Conservation (phyloP, 1,140 invertebrate genomes). For the Chironomus tepperi region DNA sequence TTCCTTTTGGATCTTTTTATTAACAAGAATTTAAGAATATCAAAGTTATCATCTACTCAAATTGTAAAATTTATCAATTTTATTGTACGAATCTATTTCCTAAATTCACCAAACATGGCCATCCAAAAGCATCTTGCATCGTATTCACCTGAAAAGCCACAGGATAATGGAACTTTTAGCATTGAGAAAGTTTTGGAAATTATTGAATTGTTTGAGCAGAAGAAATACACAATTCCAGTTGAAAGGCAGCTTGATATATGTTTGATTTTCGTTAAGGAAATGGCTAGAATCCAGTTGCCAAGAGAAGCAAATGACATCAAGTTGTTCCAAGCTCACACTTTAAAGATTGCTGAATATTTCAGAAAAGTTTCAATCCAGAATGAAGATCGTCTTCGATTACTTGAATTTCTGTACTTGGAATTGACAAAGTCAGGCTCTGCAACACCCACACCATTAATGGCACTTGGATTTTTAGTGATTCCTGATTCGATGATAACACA, state of each 20-base stretch:
- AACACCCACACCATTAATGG: background rate
- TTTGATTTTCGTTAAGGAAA: background rate
- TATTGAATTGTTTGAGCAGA: background rate
- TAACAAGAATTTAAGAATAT: background rate
- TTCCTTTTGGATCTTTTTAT: background rate
- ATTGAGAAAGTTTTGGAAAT: background rate
- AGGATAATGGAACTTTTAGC: background rate
- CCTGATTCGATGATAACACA: background rate
- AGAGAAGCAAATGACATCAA: background rate
- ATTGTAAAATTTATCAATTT: background rate
- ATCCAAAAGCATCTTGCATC: background rate
- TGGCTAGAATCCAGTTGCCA: background rate
- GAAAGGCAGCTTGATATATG: background rate
- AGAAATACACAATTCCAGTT: background rate
- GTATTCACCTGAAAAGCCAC: background rate
- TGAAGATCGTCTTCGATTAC: background rate
- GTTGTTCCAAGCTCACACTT: background rate
- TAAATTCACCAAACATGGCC: background rate
- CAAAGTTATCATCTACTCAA: background rate
- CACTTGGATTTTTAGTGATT: background rate
- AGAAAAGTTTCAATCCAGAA: background rate
- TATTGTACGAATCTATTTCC: background rate
- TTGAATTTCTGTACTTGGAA: background rate
- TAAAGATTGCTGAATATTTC: background rate
- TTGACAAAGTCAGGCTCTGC: background rate